Base-by-base conservation (phyloP, 2,113 vertebrate species). In the Cyanoramphus novaezelandiae region DNA sequence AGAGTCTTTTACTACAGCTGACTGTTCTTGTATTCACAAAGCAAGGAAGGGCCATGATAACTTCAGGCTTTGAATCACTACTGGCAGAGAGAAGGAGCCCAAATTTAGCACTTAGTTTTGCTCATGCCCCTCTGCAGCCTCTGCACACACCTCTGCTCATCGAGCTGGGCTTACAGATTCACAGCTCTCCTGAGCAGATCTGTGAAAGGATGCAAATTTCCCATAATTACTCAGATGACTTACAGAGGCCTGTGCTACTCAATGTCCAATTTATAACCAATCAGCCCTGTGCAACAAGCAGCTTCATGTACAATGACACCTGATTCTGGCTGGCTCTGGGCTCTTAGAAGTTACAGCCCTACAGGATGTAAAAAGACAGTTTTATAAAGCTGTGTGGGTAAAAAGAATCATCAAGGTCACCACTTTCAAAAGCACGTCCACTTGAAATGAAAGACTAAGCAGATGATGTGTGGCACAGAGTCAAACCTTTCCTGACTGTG, bases 161-260 rank as follows among this genome's bases (percentile, higher is more conserved):
- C 1, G 8, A 75, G 25, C 52, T 52, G 24, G 69, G 47, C 52
- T 88, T 94, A 68, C 21, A 91, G 43, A 86, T 86, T 84, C 80
- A 86, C 2, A 1, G 69, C 60, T 88, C 82, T 91, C 59, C 88
- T 75, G 33, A 86, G 70, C 50, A 83, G n/a, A 92, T 41, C 86
- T 78, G 59, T 81, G 72, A 96, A 96, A 90, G 74, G 57, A 93
- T 93, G 93, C 77, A 96, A 93, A 96, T 96, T 93, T 77, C 63
- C 95, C 29, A 0, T 95, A 95, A 94, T 95, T 95, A 92, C 74
- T 91, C 52, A 82, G 84, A 91, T 72, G 57, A n/a, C n/a, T 95
- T 75, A 85, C 74, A 91, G 87, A 86, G 67, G 67, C 44, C 87
- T 85, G 39, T 85, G 52, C 84, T 80, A 82, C 89, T 94, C 91